phyloP scores from a whole-genome alignment of 2,888 invertebrate species.

The Heteropelma amictum region DNA sequence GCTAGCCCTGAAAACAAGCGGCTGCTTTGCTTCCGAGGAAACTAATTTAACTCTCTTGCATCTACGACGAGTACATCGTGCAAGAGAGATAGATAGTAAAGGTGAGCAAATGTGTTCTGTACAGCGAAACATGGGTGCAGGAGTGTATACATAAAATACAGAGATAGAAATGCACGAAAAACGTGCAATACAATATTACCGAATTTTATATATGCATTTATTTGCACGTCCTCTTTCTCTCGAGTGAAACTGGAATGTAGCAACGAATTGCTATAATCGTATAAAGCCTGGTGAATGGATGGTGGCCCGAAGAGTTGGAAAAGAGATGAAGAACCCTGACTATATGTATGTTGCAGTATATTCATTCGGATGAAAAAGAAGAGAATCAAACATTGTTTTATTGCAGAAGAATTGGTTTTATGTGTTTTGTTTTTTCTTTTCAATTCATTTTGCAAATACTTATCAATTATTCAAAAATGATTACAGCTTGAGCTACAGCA shows the following conservation, averaged over 20 bases:
- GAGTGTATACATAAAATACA: background rate
- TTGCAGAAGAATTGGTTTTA: no score
- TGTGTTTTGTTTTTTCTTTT: no score
- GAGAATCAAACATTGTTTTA: no score
- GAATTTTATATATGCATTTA: slow-evolving; percentile 3
- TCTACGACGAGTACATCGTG: slow-evolving; percentile 57
- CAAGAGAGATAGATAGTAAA: slow-evolving; percentile 9
- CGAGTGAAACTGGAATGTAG: background rate
- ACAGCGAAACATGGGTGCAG: background rate
- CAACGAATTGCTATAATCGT: background rate
- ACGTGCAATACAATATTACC: slow-evolving; percentile 3
- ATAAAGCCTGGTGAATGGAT: background rate
- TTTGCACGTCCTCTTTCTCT: background rate
- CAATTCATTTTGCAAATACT: no score
- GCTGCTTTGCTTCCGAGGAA: slow-evolving; percentile 70
- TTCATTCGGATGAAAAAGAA: no score
- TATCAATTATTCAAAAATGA: no score
- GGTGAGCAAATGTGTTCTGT: background rate
- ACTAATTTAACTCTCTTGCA: slow-evolving; percentile 75
- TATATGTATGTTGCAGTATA: no score
- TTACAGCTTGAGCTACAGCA: no score
- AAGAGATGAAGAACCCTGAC: background rate
- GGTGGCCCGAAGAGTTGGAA: background rate
- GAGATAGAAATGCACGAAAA: background rate
- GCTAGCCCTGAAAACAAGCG: slow-evolving; percentile 69